Conservation (phyloP, 2,113 vertebrate genomes). For the Paramormyrops kingsleyae region DNA sequence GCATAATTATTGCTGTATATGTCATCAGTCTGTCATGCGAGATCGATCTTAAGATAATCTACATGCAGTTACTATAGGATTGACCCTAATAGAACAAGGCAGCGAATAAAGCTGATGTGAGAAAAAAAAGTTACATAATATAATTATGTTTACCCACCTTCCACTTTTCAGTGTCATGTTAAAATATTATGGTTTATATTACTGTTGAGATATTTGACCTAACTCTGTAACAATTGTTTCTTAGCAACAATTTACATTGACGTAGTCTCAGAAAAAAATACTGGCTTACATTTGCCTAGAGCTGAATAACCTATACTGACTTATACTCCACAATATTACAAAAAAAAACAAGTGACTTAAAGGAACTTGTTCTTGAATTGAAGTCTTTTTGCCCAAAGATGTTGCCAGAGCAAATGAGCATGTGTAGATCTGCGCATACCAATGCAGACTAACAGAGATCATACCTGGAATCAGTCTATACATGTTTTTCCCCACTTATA, state of each 20-base stretch:
- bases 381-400: neutral
- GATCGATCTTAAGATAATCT: neutral
- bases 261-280: neutral
- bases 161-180: neutral
- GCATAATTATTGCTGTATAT: conserved; percentile 13
- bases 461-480: neutral
- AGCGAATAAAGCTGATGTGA: neutral
- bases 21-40: neutral
- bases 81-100: neutral
- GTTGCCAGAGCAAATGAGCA: neutral
- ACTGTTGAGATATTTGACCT: neutral
- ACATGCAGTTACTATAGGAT: neutral
- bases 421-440: neutral
- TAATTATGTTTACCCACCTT: neutral
- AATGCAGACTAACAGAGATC: neutral
- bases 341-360: neutral
- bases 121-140: neutral
- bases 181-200: neutral
- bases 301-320: neutral
- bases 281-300: neutral
- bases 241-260: neutral
- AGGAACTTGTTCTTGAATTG: neutral
- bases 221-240: neutral
- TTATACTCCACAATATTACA: neutral
- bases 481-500: neutral